Evolutionary conservation across 2,888 invertebrate species (phyloP).

Genomic region (Gymnosoma rotundatum): DNA sequence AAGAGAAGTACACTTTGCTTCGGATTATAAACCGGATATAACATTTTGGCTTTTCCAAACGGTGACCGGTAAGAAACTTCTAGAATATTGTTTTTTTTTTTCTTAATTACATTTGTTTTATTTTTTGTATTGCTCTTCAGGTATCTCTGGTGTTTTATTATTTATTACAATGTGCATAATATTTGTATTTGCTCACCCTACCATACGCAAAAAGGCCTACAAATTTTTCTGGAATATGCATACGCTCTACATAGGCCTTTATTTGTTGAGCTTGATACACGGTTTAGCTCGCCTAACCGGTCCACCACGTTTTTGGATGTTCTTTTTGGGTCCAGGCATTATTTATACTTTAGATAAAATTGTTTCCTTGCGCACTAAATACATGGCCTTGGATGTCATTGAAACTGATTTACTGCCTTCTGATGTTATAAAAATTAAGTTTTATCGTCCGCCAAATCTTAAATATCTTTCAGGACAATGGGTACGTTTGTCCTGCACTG

Average conservation of each 20-base stretch:
- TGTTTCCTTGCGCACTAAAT: constrained; percentile 94
- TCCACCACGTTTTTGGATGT: constrained; percentile 96
- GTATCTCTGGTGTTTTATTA: constrained; percentile 92
- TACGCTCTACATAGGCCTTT: constrained; percentile 92
- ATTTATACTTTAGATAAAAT: constrained; percentile 96
- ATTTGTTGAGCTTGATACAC: constrained; percentile 93
- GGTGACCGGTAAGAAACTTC: constrained; percentile 88
- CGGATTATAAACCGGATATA: constrained; percentile 96
- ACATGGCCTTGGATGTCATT: constrained; percentile 95
- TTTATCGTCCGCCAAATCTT: constrained; percentile 96
- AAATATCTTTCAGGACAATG: constrained; percentile 97
- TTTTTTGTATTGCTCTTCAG: constrained; percentile 82
- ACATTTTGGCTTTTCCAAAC: constrained; percentile 98
- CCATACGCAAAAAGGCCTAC: constrained; percentile 95
- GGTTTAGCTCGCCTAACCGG: constrained; percentile 96
- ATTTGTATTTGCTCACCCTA: constrained; percentile 97
- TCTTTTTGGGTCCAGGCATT: constrained; percentile 94
- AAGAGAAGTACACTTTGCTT: constrained; percentile 95
- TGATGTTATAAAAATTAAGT: constrained; percentile 96
- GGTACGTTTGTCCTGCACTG: constrained; percentile 95
- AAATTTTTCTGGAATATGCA: constrained; percentile 98
- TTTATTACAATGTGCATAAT: constrained; percentile 97
- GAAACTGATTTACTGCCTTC: constrained; percentile 97
- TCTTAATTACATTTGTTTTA: neutral
- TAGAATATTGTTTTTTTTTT: neutral